Base-by-base conservation (phyloP, 2,888 invertebrate genomes). In the Drosophila birchii region DNA sequence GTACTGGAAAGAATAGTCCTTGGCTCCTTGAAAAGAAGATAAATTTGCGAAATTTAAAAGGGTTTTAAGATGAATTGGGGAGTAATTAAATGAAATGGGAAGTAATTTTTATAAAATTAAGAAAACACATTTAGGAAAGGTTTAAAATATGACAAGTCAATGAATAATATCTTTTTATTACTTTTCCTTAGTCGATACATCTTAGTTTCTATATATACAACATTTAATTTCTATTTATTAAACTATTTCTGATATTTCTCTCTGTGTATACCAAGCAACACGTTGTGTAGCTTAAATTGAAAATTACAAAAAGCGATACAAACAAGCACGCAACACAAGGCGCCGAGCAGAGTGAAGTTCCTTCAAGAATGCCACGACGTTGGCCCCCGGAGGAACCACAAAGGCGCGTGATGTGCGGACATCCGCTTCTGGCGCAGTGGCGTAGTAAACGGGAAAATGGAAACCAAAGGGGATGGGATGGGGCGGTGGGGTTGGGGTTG, bases 201-300 rank as follows among this genome's bases (percentile, higher is more conserved):
- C 26, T 26, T 26, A 26, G 4, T 4, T 26, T 26, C 26, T 26
- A 26, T 5, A 26, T 26, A 5, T 7, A 8, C n/a, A 29, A 29
- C 3, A 29, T 8, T 29, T 3, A 1, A 29, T 29, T 29, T 29
- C 0, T 29, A 29, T 29, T 29, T 29, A 7, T 29, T 29, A 11
- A 11, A 1, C 7, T 38, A 5, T 23, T 38, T 51, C 5, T 11
- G 0, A 1, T 0, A 12, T 55, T 55, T 39, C 34, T 61, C 3
- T 1, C 41, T 8, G 41, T 57, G 60, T 16, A 47, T 18, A 16
- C n/a, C 79, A 77, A 86, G 85, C 85, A 86, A 86, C 85, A 88
- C 83, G 85, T 86, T 86, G 86, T 75, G 78, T 71, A 55, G 86
- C 76, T 79, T 77, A 80, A 86, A 86, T 86, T 86, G 85, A 86